Evolutionary conservation across 2,888 invertebrate genomes (phyloP).

Genomic region (Azorinus chamasolen): DNA sequence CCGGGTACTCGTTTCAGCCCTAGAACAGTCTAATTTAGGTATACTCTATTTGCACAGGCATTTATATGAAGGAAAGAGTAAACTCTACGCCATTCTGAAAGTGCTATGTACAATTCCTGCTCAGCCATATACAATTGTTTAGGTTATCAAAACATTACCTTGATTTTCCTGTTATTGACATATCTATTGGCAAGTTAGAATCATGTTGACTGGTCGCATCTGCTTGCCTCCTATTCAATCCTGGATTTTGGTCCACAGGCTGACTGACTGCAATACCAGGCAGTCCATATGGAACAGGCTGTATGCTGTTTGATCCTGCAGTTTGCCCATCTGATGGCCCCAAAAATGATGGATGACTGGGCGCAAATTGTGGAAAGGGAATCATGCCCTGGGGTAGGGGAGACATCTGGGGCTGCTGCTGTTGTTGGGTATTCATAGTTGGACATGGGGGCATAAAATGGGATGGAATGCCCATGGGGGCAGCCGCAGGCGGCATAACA

Average conservation of each 20-base stretch:
- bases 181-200: constrained; percentile 44
- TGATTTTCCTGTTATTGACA: constrained; percentile 43
- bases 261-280: neutral
- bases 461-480: constrained; percentile 1
- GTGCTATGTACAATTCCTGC: no score
- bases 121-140: no score
- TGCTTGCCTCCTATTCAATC: neutral
- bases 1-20: no score
- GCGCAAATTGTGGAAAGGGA: neutral
- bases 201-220: neutral
- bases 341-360: neutral
- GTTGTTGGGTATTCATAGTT: constrained; percentile 4
- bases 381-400: neutral
- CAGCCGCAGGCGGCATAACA: neutral
- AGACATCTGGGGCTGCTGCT: neutral
- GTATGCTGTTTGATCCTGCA: neutral
- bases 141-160: constrained; percentile 20
- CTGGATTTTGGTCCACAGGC: neutral
- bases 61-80: no score
- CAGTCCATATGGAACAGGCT: constrained; percentile 7
- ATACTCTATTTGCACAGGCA: no score
- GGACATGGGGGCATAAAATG: constrained; percentile 24
- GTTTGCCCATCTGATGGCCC: no score
- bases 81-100: no score
- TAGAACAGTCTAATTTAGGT: no score